These are phyloP conservation scores for Leucozona laternaria DNA, from an alignment of 2,888 invertebrate species.

Conservation along the genomic window DNA sequence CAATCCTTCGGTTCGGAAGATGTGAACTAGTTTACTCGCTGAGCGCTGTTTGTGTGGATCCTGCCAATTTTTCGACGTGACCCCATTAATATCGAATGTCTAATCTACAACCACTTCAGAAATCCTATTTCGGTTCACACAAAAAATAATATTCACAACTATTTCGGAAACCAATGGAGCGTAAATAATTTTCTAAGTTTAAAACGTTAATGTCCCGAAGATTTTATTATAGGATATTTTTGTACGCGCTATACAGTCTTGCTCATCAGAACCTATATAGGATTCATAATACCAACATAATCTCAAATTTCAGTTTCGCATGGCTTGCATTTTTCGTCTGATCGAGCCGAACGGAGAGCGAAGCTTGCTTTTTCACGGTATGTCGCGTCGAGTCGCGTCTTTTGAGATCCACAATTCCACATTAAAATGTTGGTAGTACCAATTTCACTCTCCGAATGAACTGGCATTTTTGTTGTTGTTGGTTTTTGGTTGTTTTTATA, in stretches of 20 bases:
- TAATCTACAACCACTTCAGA: neutral
- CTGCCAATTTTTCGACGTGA: constrained; percentile 16
- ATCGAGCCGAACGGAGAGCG: constrained; percentile 24
- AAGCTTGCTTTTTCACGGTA: constrained; percentile 63
- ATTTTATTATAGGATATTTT: neutral
- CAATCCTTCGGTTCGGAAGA: neutral
- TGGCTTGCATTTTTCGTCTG: constrained; percentile 6
- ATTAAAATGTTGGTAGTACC: constrained; percentile 14
- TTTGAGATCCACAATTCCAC: constrained; percentile 32
- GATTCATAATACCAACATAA: neutral
- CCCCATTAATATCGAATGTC: constrained; percentile 43
- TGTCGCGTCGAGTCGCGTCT: constrained; percentile 64
- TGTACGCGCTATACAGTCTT: neutral
- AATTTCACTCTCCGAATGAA: constrained; percentile 3
- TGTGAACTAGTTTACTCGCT: neutral
- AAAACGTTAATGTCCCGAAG: constrained; percentile 1
- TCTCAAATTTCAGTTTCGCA: constrained; percentile 56
- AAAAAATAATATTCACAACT: constrained; percentile 23
- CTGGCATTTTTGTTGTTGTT: neutral
- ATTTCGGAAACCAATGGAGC: constrained; percentile 46
- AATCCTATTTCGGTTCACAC: constrained; percentile 11
- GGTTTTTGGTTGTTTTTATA: neutral
- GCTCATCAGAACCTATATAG: neutral
- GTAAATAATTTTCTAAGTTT: constrained; percentile 36
- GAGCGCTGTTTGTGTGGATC: neutral